Base-by-base conservation (phyloP, 2,888 invertebrate genomes). In the Chloromyia formosa region DNA sequence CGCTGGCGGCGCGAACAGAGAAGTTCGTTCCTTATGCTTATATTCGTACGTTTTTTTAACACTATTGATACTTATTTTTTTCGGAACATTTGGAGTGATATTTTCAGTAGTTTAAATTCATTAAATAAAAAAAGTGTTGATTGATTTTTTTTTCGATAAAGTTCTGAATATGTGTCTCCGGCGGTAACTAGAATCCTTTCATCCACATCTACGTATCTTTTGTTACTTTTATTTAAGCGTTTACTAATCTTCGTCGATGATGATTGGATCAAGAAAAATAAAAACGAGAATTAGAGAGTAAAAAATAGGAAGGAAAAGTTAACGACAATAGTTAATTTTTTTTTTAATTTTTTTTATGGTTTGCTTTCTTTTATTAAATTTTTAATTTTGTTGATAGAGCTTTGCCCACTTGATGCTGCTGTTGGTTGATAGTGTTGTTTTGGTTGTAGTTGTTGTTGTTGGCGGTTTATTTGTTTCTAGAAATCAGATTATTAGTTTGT, bases 271-370 rank as follows among this genome's bases (percentile, higher is more conserved):
- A 66, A 73, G 40, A 74, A 12, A 66, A 49, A 35, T 35, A 35
- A 35, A 35, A 35, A 35, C 7, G 2, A 35, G 27, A 49, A 66
- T 22, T 12, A 66, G 49, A 49, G 45, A 66, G 40, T 20, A 58
- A 58, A 18, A 66, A 12, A 23, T 54, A 75, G 74, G 75, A 75
- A 75, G 75, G 77, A 77, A 76, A 75, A 75, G 77, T 75, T 35
- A 35, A 35, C 27, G 27, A 35, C 7, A 35, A 35, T 35, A 4
- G 2, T 35, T 4, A 35, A 35, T 77, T 73, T 20, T 64, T 49
- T 75, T 75, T 40, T 66, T 45, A 14, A 45, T 66, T 18, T 49
- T 45, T 3, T 64, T 64, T 35, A 35, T 35, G 27, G 27, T 35
- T 35, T 35, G 7, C 27, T 35, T 66, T 66, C 45, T 45, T 64